Evolutionary conservation across 64 coral and sea anemone species (phyloP).

Genomic region (Astreopora myriophthalma): DNA sequence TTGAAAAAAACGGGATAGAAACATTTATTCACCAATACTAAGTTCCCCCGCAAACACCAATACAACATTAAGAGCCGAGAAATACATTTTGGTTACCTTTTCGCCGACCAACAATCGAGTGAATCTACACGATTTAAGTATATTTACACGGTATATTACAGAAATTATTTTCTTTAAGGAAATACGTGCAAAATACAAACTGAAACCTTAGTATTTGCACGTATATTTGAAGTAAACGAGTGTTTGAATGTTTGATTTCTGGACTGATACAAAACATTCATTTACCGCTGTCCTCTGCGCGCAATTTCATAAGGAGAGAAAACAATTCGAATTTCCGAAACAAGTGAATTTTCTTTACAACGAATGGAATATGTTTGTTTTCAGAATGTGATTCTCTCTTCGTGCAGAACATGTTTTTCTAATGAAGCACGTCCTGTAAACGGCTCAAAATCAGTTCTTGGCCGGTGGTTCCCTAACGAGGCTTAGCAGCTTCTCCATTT

Average conservation of each 20-base stretch:
- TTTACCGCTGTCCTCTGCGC: neutral
- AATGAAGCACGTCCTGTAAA: neutral
- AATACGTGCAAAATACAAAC: neutral
- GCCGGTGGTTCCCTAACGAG: slow-evolving; percentile 92
- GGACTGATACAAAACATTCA: neutral
- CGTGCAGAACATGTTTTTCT: neutral
- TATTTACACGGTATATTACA: neutral
- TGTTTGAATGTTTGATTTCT: neutral
- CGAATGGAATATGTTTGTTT: neutral
- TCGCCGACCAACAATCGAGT: neutral
- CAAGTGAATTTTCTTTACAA: neutral
- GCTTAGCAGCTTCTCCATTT: slow-evolving; percentile 96
- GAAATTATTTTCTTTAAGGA: neutral
- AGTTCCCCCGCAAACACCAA: neutral
- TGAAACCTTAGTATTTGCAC: neutral
- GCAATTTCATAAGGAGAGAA: neutral
- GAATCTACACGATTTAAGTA: slow-evolving; percentile 2
- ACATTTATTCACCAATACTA: neutral
- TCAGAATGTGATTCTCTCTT: neutral
- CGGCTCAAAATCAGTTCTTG: slow-evolving; percentile 55
- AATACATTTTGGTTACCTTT: neutral
- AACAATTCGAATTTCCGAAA: neutral
- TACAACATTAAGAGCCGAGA: neutral
- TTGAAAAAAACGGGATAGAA: neutral
- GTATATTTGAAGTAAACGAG: neutral